These are phyloP conservation scores for Leucoraja erinaceus DNA, from an alignment of 2,113 vertebrate genomes.

Conservation along the genomic window DNA sequence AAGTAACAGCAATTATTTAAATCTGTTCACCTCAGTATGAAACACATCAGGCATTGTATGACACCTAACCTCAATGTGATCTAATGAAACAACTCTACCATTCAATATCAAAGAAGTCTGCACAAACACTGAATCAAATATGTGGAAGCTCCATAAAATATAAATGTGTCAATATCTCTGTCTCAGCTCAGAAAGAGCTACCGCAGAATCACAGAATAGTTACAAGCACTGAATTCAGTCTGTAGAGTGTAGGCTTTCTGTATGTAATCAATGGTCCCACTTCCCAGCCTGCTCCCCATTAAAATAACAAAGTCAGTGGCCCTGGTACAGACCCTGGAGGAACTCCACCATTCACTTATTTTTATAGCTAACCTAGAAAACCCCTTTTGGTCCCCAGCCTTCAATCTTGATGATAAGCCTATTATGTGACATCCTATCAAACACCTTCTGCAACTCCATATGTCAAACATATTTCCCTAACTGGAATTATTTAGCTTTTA, in stretches of 20 bases:
- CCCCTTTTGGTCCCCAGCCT: too few species aligned
- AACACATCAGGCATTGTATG: background rate
- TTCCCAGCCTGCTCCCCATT: too few species aligned
- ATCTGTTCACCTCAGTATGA: background rate
- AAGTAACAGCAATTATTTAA: slow-evolving; percentile 7
- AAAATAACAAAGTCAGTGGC: too few species aligned
- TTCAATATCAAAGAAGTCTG: background rate
- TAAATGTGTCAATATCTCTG: background rate
- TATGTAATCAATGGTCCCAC: too few species aligned
- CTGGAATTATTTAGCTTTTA: too few species aligned
- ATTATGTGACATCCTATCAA: too few species aligned
- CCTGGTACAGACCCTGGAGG: background rate
- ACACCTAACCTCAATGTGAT: background rate
- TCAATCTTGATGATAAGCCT: too few species aligned
- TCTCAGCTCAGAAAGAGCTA: background rate
- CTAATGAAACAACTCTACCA: background rate
- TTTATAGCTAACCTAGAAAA: too few species aligned
- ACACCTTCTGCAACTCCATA: too few species aligned
- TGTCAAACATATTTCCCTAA: too few species aligned
- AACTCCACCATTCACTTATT: background rate
- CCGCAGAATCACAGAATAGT: too few species aligned
- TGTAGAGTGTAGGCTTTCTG: background rate
- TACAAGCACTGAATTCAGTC: background rate
- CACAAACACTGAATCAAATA: background rate
- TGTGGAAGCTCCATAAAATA: background rate